These are phyloP conservation scores for Drosophila kohkoa DNA, from an alignment of 1,140 invertebrate genomes.

Conservation along the genomic window DNA sequence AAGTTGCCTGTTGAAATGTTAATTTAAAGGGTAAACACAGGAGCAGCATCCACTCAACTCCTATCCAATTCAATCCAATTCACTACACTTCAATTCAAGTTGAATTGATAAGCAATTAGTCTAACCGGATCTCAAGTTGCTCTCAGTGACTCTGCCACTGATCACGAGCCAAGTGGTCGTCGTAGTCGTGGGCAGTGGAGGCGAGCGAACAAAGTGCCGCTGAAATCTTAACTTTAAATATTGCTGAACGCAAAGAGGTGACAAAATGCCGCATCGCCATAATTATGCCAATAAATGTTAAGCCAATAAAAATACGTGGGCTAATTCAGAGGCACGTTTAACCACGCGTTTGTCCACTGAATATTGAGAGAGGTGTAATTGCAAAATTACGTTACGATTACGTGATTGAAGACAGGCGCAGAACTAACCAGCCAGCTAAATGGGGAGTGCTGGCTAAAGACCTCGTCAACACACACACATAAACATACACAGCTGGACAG, in stretches of 20 bases:
- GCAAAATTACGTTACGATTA: conserved; percentile 54
- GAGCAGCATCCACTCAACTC: conserved; percentile 23
- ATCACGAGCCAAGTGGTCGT: background rate
- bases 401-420: conserved; percentile 49
- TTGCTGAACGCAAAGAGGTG: conserved; percentile 49
- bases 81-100: background rate
- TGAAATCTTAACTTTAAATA: conserved; percentile 28
- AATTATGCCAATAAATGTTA: conserved; percentile 72
- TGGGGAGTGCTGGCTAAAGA: conserved; percentile 37
- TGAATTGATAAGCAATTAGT: conserved; percentile 58
- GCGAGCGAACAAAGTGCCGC: conserved; percentile 18
- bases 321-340: conserved; percentile 66
- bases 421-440: conserved; percentile 23
- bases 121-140: conserved; percentile 50
- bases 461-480: conserved; percentile 4
- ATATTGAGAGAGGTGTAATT: conserved; percentile 54
- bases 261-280: conserved; percentile 59
- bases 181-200: conserved; percentile 10
- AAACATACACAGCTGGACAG: background rate
- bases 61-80: conserved; percentile 1
- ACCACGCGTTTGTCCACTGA: conserved; percentile 47
- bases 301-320: conserved; percentile 50
- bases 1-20: conserved; percentile 1
- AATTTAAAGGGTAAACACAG: conserved; percentile 11
- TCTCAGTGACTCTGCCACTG: conserved; percentile 1